A percentile compares a stretch with the other conserved stretches of the same genome.
Evolutionary conservation across 2,113 vertebrate species (phyloP).

Genomic region (Tachysurus fulvidraco): DNA sequence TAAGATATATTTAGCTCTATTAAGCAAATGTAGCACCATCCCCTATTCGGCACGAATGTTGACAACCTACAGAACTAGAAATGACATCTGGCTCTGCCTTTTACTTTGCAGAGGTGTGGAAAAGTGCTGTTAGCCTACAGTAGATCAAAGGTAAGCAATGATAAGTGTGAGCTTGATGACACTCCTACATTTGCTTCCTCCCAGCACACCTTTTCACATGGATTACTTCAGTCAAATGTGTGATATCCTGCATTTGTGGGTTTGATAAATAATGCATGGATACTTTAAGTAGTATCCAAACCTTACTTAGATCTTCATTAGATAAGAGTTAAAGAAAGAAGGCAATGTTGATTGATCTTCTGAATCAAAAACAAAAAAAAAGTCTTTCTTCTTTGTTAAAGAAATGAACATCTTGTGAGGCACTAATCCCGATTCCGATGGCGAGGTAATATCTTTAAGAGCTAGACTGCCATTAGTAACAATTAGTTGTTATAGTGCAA

Average conservation of each 20-base stretch:
- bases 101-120: slow-evolving; percentile 44
- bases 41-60: background rate
- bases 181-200: slow-evolving; percentile 56
- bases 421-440: background rate
- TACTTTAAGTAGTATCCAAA: slow-evolving; percentile 40
- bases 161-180: slow-evolving; percentile 43
- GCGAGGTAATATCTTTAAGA: background rate
- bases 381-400: background rate
- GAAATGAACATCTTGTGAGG: background rate
- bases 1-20: background rate
- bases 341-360: background rate
- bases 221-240: slow-evolving; percentile 54
- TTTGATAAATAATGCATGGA: slow-evolving; percentile 46
- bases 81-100: slow-evolving; percentile 5
- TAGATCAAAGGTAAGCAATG: slow-evolving; percentile 50
- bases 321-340: background rate
- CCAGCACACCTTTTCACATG: slow-evolving; percentile 53
- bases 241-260: slow-evolving; percentile 45
- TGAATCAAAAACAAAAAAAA: background rate
- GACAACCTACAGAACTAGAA: slow-evolving; percentile 5
- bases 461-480: background rate
- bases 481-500: background rate
- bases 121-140: slow-evolving; percentile 42
- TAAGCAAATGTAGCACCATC: background rate
- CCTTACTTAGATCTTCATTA: background rate